Evolutionary conservation across 2,113 vertebrate species (phyloP).

Genomic region (Chaenocephalus aceratus): DNA sequence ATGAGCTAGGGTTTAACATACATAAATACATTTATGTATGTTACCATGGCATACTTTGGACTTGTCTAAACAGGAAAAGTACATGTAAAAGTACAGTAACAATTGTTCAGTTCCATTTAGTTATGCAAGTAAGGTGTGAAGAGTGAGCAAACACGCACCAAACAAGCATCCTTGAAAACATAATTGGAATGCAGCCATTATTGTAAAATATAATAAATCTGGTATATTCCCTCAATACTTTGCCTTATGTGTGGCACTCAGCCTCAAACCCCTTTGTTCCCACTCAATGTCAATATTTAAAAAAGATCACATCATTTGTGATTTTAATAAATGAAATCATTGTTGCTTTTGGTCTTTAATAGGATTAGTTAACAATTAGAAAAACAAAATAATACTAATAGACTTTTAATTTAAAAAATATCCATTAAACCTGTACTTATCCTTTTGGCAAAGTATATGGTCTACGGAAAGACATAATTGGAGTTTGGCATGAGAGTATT

Average conservation of each 20-base stretch:
- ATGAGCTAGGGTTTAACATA: not conserved
- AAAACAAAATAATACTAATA: not conserved
- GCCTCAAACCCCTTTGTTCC: not conserved
- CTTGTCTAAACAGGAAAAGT: not conserved
- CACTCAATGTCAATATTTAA: not conserved
- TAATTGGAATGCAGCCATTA: not conserved
- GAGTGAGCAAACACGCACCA: not conserved
- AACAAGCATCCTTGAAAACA: not conserved
- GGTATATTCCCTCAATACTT: no score
- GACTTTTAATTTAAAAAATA: not conserved
- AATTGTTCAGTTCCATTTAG: not conserved
- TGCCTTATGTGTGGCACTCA: not conserved
- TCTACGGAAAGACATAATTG: not conserved
- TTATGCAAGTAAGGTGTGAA: not conserved
- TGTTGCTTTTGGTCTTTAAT: not conserved
- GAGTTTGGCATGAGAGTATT: not conserved
- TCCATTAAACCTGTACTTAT: not conserved
- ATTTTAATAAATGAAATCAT: not conserved
- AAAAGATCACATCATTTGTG: not conserved
- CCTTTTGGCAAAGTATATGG: not conserved
- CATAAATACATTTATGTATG: not conserved
- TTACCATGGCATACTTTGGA: not conserved
- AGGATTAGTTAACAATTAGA: not conserved
- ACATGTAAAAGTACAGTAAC: not conserved
- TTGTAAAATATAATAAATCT: not conserved